phyloP scores from a whole-genome alignment of 2,888 invertebrate genomes.

The Lymantria monacha region DNA sequence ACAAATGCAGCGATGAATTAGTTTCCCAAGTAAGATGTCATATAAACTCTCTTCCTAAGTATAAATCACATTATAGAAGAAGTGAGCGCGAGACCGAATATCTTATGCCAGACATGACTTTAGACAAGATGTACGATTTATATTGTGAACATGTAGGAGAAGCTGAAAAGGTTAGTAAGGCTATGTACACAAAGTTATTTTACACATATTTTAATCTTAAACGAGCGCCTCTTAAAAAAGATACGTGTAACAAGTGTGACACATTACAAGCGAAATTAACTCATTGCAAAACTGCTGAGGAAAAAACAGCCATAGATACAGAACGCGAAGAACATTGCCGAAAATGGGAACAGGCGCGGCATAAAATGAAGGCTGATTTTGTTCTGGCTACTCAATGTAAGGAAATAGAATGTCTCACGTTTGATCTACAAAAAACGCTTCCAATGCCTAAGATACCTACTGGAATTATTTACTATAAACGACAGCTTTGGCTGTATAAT shows the following conservation, averaged over 20 bases:
- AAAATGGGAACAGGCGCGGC: conserved; percentile 6
- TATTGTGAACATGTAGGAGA: conserved; percentile 5
- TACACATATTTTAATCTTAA: conserved; percentile 18
- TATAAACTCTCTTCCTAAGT: conserved; percentile 11
- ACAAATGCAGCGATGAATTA: conserved; percentile 9
- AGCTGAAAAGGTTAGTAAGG: conserved; percentile 1
- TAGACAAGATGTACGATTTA: conserved; percentile 8
- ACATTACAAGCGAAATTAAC: conserved; percentile 7
- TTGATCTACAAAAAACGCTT: conserved; percentile 7
- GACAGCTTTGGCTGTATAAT: conserved; percentile 14
- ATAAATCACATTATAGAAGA: conserved; percentile 12
- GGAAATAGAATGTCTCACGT: conserved; percentile 6
- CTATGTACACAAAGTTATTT: no score
- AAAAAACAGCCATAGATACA: conserved; percentile 3
- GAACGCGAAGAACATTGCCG: conserved; percentile 6
- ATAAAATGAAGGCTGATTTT: conserved; percentile 10
- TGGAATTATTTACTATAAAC: conserved; percentile 11
- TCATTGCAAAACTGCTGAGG: conserved; percentile 4
- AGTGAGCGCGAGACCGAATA: conserved; percentile 4
- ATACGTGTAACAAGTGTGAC: conserved; percentile 12
- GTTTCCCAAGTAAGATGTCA: conserved; percentile 8
- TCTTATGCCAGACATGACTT: conserved; percentile 13
- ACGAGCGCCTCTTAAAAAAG: conserved; percentile 13
- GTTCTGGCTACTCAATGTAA: conserved; percentile 5
- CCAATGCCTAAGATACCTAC: conserved; percentile 13